Percentiles rank a stretch among this genome's conserved stretches.
Conservation (phyloP, 2,888 invertebrate species). For the Acleris laterana region DNA sequence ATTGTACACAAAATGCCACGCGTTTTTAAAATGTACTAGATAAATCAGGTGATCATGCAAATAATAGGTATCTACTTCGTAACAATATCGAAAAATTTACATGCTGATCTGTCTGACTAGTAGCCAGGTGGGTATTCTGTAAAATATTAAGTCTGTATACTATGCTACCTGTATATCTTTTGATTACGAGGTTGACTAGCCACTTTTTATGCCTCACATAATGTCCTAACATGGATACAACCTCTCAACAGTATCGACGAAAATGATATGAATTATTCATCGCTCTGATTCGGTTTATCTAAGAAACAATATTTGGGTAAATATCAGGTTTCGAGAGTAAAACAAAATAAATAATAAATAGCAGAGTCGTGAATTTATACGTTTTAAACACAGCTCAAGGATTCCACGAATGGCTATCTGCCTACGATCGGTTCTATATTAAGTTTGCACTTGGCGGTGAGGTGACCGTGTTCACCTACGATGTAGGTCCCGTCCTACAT, state of each 20-base stretch:
- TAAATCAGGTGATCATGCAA: no score
- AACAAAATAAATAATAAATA: conserved; percentile 4
- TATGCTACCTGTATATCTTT: conserved; percentile 16
- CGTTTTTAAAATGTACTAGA: no score
- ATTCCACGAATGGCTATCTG: conserved; percentile 22
- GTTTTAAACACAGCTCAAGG: conserved; percentile 9
- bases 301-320: conserved; percentile 7
- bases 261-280: conserved; percentile 15
- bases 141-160: conserved; percentile 1
- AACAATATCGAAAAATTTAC: no score
- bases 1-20: no score
- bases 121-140: conserved; percentile 15
- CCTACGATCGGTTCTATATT: conserved; percentile 29
- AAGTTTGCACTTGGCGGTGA: conserved; percentile 1
- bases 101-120: conserved; percentile 2
- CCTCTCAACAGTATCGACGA: conserved; percentile 27
- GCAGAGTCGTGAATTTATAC: conserved; percentile 11
- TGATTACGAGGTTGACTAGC: conserved; percentile 10
- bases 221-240: conserved; percentile 41
- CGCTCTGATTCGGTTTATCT: conserved; percentile 6
- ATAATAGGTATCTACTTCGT: no score
- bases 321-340: conserved; percentile 4
- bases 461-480: conserved; percentile 22
- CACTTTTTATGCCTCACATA: conserved; percentile 25
- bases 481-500: conserved; percentile 1